phyloP scores from a whole-genome alignment of 2,797 vertebrate species.

The Garrulus glandarius region DNA sequence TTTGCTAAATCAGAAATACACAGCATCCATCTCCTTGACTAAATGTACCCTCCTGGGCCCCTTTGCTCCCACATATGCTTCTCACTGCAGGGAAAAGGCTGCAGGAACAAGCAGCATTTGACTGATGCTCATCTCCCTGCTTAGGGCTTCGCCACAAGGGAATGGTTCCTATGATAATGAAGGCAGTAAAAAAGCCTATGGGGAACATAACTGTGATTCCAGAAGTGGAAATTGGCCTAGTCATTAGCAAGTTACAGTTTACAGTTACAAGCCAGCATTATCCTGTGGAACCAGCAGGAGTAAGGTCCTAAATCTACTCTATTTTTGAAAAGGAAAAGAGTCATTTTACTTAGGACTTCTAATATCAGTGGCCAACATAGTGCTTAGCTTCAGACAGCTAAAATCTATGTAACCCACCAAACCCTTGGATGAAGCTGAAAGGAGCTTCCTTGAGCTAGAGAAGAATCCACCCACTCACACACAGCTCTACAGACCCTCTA shows the following conservation, averaged over 20 bases:
- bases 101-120: constrained; percentile 3
- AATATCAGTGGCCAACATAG: background rate
- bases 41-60: background rate
- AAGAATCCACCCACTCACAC: background rate
- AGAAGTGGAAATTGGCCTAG: background rate
- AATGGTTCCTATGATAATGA: constrained; percentile 32
- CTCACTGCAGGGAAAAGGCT: background rate
- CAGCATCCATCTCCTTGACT: background rate
- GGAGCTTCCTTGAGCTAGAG: background rate
- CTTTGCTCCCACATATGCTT: background rate
- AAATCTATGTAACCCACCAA: background rate
- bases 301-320: background rate
- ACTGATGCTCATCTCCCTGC: constrained; percentile 4
- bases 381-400: background rate
- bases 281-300: background rate
- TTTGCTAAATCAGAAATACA: background rate
- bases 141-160: background rate
- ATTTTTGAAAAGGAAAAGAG: background rate
- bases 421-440: background rate
- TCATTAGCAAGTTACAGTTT: constrained; percentile 7
- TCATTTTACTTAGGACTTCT: background rate
- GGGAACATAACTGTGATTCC: background rate
- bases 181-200: background rate
- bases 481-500: background rate
- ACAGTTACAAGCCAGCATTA: background rate